Base-by-base conservation (phyloP, 2,888 invertebrate genomes). In the Uropetala carovei region DNA sequence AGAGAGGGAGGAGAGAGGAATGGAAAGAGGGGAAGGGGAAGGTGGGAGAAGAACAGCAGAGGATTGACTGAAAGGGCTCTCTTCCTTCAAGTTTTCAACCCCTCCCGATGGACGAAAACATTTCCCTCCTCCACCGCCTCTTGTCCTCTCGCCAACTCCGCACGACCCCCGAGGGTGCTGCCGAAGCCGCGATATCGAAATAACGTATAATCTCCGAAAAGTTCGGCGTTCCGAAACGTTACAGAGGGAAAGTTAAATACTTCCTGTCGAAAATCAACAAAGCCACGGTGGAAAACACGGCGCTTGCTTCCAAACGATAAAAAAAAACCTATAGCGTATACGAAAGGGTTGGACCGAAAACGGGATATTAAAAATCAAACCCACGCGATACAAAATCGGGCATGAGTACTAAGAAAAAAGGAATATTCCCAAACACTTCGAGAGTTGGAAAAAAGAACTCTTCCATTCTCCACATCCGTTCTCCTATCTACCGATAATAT, bases 131-230 rank as follows among this genome's bases (percentile, higher is more conserved):
- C 18, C 14, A 10, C 58, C 84, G n/a, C 57, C 58, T 7, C 9
- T 14, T 58, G 13, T 27, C 58, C 27, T 11, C 8, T 11, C 13
- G 30, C 82, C 82, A 30, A 10, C 30, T 82, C 30, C 14, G n/a
- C 43, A 43, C 43, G 5, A 43, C 43, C 85, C 85, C 68, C 68
- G 22, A 22, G 22, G 68, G 68, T 18, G 22, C 22, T n/a, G 22
- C n/a, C 68, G 10, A 68, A 68, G 68, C 18, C 22, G 4, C 22
- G 68, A 22, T 9, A 68, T 68, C 68, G 68, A 68, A 68, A 68
- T 68, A 68, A 68, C 18, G 68, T n/a, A n/a, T 68, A 11, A 68
- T 68, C 18, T 68, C 68, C 68, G n/a, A n/a, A 68, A 68, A 68
- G 68, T 22, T n/a, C n/a, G 68, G n/a, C 5, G 8, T 68, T 68